Evolutionary conservation across 2,797 vertebrate genomes (phyloP).

Genomic region (Etheostoma nigrum): DNA sequence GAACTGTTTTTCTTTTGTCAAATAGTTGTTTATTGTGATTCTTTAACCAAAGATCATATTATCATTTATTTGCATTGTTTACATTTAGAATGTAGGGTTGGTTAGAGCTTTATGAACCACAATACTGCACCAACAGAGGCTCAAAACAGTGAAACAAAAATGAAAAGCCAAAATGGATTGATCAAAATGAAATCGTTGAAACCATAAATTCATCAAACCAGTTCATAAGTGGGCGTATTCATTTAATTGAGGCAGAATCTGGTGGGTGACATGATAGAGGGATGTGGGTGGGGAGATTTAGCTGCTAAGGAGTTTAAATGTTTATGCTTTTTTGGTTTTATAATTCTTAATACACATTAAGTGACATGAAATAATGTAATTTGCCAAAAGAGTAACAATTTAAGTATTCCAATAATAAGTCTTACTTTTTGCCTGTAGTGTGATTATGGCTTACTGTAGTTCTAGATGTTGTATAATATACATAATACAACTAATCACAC

Average conservation of each 20-base stretch:
- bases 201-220: constrained; percentile 35
- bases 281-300: constrained; percentile 63
- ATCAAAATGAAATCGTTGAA: constrained; percentile 31
- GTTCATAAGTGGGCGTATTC: constrained; percentile 61
- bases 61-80: constrained; percentile 30
- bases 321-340: constrained; percentile 58
- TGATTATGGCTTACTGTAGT: neutral
- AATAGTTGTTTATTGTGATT: constrained; percentile 42
- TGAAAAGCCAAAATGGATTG: neutral
- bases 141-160: constrained; percentile 3
- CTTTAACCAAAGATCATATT: constrained; percentile 23
- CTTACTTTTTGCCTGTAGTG: constrained; percentile 8
- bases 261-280: constrained; percentile 62
- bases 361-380: constrained; percentile 61
- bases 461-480: constrained; percentile 1
- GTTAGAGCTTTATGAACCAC: neutral
- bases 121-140: neutral
- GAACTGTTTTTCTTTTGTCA: constrained; percentile 55
- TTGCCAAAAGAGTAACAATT: constrained; percentile 42
- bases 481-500: neutral
- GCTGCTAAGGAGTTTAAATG: constrained; percentile 64
- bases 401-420: constrained; percentile 19
- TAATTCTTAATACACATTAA: constrained; percentile 58
- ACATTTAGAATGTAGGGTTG: constrained; percentile 8
- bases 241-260: constrained; percentile 69